These are phyloP conservation scores for Cerastoderma edule DNA, from an alignment of 2,888 invertebrate species.

Conservation along the genomic window DNA sequence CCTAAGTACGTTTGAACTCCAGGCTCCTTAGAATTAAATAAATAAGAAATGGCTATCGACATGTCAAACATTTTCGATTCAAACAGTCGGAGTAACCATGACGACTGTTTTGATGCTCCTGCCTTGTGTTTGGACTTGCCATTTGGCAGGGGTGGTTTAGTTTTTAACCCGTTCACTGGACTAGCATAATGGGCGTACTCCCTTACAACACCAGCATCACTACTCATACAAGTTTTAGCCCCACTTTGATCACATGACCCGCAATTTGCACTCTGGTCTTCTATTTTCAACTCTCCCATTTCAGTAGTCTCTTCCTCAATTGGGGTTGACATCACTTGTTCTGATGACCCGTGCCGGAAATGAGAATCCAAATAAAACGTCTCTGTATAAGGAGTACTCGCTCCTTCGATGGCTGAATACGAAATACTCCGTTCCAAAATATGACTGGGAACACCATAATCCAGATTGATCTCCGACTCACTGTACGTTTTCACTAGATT, in stretches of 20 bases:
- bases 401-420: slow-evolving; percentile 68
- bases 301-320: slow-evolving; percentile 42
- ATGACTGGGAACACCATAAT: slow-evolving; percentile 25
- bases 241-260: slow-evolving; percentile 11
- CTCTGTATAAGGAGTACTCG: slow-evolving; percentile 25
- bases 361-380: slow-evolving; percentile 10
- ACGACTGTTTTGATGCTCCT: slow-evolving; percentile 65
- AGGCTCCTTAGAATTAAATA: slow-evolving; percentile 98
- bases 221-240: slow-evolving; percentile 12
- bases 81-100: slow-evolving; percentile 92
- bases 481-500: slow-evolving; percentile 56
- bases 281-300: slow-evolving; percentile 15
- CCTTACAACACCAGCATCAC: not conserved
- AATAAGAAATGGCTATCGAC: slow-evolving; percentile 98
- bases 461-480: slow-evolving; percentile 45
- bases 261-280: slow-evolving; percentile 12
- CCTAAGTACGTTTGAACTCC: slow-evolving; percentile 98
- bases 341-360: slow-evolving; percentile 20
- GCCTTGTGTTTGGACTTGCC: slow-evolving; percentile 51
- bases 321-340: slow-evolving; percentile 39
- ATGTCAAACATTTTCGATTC: slow-evolving; percentile 99
- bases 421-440: slow-evolving; percentile 67
- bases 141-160: slow-evolving; percentile 61
- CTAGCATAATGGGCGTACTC: slow-evolving; percentile 24
- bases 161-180: slow-evolving; percentile 19